Evolutionary conservation across 2,888 invertebrate genomes (phyloP).

Genomic region (Tipula lateralis): DNA sequence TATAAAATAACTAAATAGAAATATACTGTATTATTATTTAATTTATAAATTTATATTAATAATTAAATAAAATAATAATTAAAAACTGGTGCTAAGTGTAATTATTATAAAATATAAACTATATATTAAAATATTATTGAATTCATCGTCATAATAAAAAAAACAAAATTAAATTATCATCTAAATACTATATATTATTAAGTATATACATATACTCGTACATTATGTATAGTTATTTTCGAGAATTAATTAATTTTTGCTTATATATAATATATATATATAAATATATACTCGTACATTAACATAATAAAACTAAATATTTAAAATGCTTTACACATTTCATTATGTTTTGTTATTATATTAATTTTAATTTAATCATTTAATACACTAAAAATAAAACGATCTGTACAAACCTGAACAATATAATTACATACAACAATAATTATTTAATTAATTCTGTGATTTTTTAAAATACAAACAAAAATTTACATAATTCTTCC

Average conservation of each 20-base stretch:
- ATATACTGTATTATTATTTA: background rate
- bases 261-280: no score
- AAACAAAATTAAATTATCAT: background rate
- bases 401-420: background rate
- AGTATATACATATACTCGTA: background rate
- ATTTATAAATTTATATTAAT: background rate
- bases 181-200: background rate
- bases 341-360: background rate
- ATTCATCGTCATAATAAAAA: background rate
- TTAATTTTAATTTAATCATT: background rate
- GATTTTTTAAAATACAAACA: background rate
- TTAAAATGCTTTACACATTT: background rate
- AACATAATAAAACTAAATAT: no score
- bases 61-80: background rate
- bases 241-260: background rate
- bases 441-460: slow-evolving; percentile 1
- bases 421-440: background rate
- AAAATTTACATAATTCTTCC: background rate
- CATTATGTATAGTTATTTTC: no score
- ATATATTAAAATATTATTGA: background rate
- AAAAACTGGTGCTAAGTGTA: background rate
- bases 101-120: background rate
- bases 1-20: background rate
- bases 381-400: background rate
- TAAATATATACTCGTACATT: no score